A percentile compares a stretch with the other conserved stretches of the same genome.
Conservation (phyloP, 2,113 vertebrate genomes). For the Melanocharis versteri region DNA sequence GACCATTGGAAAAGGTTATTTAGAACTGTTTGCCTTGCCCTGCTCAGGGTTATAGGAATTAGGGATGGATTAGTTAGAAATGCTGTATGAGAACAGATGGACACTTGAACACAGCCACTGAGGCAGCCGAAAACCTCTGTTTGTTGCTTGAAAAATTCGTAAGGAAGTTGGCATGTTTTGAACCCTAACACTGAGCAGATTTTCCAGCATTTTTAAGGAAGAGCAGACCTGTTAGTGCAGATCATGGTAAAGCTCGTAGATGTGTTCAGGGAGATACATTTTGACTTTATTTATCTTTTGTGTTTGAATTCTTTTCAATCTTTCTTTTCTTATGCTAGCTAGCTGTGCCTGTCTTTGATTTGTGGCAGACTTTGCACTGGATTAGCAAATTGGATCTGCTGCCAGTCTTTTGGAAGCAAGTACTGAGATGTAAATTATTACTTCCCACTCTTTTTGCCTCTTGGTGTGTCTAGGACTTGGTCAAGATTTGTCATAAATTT, state of each 20-base stretch:
- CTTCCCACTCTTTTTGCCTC: neutral
- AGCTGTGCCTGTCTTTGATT: neutral
- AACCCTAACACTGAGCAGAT: neutral
- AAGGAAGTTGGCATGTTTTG: neutral
- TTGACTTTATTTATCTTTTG: neutral
- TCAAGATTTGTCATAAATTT: neutral
- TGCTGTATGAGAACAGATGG: neutral
- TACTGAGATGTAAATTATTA: neutral
- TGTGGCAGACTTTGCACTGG: neutral
- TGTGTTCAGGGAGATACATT: neutral
- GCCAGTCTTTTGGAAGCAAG: slow-evolving; percentile 16
- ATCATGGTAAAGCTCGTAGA: neutral
- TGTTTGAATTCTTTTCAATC: neutral
- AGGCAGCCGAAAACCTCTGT: neutral
- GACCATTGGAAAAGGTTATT: neutral
- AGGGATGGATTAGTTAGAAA: neutral
- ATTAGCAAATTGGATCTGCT: neutral
- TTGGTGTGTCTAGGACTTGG: neutral
- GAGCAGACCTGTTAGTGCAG: neutral
- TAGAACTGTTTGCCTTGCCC: neutral
- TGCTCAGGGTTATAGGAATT: neutral
- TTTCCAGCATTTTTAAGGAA: neutral
- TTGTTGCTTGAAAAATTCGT: neutral
- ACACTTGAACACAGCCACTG: neutral
- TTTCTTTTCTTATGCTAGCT: neutral